Percentiles rank a stretch among this genome's conserved stretches.
Evolutionary conservation across 2,888 invertebrate species (phyloP).

Genomic region (Omphaloscelis lunosa): DNA sequence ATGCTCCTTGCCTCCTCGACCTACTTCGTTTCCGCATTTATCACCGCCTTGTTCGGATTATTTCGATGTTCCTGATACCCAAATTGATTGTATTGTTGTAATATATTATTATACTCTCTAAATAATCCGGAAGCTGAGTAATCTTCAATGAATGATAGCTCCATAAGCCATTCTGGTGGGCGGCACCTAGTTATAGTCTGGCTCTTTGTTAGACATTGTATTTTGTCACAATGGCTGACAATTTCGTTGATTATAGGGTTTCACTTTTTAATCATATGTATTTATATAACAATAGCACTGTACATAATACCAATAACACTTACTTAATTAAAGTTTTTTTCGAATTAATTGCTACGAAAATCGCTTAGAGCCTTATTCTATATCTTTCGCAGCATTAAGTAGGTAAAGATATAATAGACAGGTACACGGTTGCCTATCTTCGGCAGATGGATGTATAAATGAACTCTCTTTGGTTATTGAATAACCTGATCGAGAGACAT

Average conservation of each 20-base stretch:
- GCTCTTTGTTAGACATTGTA: constrained; percentile 22
- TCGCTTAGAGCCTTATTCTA: background rate
- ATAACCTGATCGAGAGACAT: constrained; percentile 22
- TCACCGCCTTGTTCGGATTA: constrained; percentile 65
- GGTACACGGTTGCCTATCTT: background rate
- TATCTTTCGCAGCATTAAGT: background rate
- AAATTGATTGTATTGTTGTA: constrained; percentile 81
- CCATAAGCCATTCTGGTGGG: constrained; percentile 11
- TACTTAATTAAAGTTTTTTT: background rate
- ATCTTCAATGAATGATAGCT: constrained; percentile 58
- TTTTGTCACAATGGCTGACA: constrained; percentile 38
- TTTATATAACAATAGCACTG: constrained; percentile 15
- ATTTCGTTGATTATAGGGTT: constrained; percentile 13
- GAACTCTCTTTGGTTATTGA: constrained; percentile 11
- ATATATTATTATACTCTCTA: constrained; percentile 46
- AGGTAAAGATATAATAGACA: background rate
- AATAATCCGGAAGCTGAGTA: constrained; percentile 66
- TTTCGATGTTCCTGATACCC: constrained; percentile 78
- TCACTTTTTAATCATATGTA: constrained; percentile 23
- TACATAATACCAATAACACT: background rate
- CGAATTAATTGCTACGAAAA: background rate
- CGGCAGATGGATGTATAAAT: background rate
- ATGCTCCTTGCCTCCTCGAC: constrained; percentile 69
- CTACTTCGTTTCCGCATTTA: constrained; percentile 76
- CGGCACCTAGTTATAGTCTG: constrained; percentile 35